Percentiles rank a stretch among this genome's conserved stretches.
These are phyloP conservation scores for Drosophila meridiana DNA, from an alignment of 2,888 invertebrate genomes.

Conservation along the genomic window DNA sequence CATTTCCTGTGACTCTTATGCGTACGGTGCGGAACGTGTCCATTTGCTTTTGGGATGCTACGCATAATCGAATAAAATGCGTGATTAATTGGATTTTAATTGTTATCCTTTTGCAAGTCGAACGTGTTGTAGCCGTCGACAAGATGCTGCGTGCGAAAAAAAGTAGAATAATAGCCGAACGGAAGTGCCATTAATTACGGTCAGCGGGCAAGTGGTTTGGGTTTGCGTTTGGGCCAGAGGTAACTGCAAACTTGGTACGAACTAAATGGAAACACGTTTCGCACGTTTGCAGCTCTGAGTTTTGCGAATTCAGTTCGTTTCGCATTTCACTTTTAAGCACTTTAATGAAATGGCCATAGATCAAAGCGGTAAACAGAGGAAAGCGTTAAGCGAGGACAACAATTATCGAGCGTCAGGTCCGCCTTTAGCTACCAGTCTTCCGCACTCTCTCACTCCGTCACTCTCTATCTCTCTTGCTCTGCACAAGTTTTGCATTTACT, in stretches of 20 bases:
- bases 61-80: slow-evolving; percentile 77
- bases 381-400: slow-evolving; percentile 30
- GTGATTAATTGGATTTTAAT: slow-evolving; percentile 80
- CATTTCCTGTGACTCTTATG: not conserved
- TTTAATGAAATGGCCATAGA: slow-evolving; percentile 59
- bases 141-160: slow-evolving; percentile 41
- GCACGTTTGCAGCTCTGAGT: slow-evolving; percentile 42
- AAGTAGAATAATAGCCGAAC: slow-evolving; percentile 67
- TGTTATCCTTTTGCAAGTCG: slow-evolving; percentile 72
- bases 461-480: not conserved
- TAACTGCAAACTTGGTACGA: slow-evolving; percentile 41
- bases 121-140: slow-evolving; percentile 62
- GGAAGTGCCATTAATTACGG: slow-evolving; percentile 74
- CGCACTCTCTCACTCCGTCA: not conserved
- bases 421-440: not conserved
- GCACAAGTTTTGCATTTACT: slow-evolving; percentile 59
- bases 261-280: slow-evolving; percentile 61
- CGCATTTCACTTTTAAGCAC: slow-evolving; percentile 51
- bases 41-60: slow-evolving; percentile 50
- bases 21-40: slow-evolving; percentile 47
- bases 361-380: slow-evolving; percentile 51
- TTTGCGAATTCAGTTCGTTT: slow-evolving; percentile 26
- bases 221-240: not conserved
- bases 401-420: slow-evolving; percentile 44
- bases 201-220: not conserved